Base-by-base conservation (phyloP, 1,140 invertebrate genomes). In the Bombus affinis region DNA sequence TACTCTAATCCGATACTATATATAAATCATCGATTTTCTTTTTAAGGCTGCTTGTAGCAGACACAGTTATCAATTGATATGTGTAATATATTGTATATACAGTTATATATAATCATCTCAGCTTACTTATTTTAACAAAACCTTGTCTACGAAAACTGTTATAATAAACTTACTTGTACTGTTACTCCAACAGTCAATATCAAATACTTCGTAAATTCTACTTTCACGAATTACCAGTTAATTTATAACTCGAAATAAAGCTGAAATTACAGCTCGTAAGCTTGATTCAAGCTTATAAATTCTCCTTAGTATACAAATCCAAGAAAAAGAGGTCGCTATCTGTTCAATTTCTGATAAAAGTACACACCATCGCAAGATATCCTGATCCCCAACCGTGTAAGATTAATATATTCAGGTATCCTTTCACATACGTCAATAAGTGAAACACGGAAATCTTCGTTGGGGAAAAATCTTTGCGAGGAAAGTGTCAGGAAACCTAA, bases 221-320 rank as follows among this genome's bases (percentile, higher is more conserved):
- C 71, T 73, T 73, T 73, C 71, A 44, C 71, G 9, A 44, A 73
- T 73, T 73, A 44, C 25, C 25, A 71, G 39, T 12, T 12, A 73
- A 32, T 32, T 22, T 44, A 44, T 32, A 66, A 8, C 15, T 66
- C 15, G 15, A 32, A n/a, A 5, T 65, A 65, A 35, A 35, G 6
- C 32, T 35, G 32, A 66, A 35, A 66, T 66, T 35, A 18, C 13
- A 65, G n/a, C 1, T 62, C 13, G 3, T 35, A 18, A 35, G 6
- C 6, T 32, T 32, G 15, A 66, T 35, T 18, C 2, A 6, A 47
- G 13, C 9, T 73, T 15, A 22, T 73, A 22, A 73, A 73, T 73
- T 73, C 13, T 22, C 8, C 8, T 42, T 12, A n/a, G 28, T n/a
- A 8, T 6, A 22, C 18, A 53, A 72, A 28, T 39, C 1, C 28